Conservation (phyloP, 2,113 vertebrate species). For the Chiloscyllium plagiosum region DNA sequence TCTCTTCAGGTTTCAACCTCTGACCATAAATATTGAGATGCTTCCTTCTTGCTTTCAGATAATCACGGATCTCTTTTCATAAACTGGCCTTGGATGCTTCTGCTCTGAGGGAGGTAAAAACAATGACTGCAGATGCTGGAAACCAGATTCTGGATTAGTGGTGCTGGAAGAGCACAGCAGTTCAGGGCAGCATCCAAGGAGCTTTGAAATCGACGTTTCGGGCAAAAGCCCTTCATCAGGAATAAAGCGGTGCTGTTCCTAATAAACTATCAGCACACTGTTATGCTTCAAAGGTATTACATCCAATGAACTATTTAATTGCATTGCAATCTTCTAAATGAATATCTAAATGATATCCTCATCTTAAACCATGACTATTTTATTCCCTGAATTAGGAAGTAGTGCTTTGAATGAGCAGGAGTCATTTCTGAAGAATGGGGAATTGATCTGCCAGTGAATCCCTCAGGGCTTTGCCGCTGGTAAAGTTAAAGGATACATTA, state of each 20-base stretch:
- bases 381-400: background rate
- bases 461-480: background rate
- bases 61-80: background rate
- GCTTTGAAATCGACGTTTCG: too few relatives aligned
- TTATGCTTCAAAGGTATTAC: background rate
- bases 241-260: too few relatives aligned
- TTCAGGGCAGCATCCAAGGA: too few relatives aligned
- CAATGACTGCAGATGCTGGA: too few relatives aligned
- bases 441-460: background rate
- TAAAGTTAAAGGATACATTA: background rate
- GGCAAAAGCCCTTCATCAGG: too few relatives aligned
- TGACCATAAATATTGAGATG: background rate
- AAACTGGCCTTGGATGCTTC: background rate
- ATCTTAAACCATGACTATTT: background rate
- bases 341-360: background rate
- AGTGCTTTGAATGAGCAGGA: background rate
- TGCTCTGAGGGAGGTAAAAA: background rate
- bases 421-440: background rate
- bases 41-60: background rate
- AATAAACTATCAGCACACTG: background rate
- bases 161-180: too few relatives aligned
- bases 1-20: background rate
- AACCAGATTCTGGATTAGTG: too few relatives aligned
- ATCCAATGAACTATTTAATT: background rate
- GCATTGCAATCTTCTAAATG: background rate